Percentiles rank a stretch among this genome's conserved stretches.
phyloP scores from a whole-genome alignment of 2,888 invertebrate genomes.

The Drosophila mimica region DNA sequence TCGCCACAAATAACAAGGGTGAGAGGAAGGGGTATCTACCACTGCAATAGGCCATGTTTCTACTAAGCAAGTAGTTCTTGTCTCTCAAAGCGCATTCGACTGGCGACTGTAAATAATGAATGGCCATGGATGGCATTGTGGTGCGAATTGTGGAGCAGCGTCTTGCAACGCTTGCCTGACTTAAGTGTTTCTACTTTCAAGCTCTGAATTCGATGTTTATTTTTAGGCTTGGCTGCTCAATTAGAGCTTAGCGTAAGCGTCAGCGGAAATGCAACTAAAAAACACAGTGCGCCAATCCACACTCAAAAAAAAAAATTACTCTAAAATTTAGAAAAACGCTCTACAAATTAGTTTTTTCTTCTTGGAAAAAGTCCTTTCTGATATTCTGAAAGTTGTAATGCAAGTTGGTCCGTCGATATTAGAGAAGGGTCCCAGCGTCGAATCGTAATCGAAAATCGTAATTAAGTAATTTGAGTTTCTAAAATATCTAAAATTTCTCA shows the following conservation, averaged over 20 bases:
- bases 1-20: not conserved
- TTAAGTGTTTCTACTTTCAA: conserved; percentile 41
- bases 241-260: conserved; percentile 51
- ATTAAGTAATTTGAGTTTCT: not conserved
- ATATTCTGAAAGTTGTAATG: not conserved
- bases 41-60: conserved; percentile 67
- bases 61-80: conserved; percentile 2
- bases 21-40: conserved; percentile 43
- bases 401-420: not conserved
- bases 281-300: not conserved
- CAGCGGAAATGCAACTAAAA: conserved; percentile 44
- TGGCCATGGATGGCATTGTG: conserved; percentile 18
- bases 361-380: not conserved
- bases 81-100: conserved; percentile 17
- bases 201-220: conserved; percentile 14
- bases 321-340: not conserved
- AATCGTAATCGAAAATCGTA: not conserved
- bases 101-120: conserved; percentile 33
- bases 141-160: not conserved
- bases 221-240: conserved; percentile 60
- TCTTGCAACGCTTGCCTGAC: conserved; percentile 53
- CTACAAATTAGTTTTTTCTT: not conserved
- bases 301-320: not conserved
- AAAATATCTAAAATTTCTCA: not conserved
- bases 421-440: not conserved